These are phyloP conservation scores for Muricea muricata DNA, from an alignment of 92 coral and sea anemone species.

Conservation along the genomic window DNA sequence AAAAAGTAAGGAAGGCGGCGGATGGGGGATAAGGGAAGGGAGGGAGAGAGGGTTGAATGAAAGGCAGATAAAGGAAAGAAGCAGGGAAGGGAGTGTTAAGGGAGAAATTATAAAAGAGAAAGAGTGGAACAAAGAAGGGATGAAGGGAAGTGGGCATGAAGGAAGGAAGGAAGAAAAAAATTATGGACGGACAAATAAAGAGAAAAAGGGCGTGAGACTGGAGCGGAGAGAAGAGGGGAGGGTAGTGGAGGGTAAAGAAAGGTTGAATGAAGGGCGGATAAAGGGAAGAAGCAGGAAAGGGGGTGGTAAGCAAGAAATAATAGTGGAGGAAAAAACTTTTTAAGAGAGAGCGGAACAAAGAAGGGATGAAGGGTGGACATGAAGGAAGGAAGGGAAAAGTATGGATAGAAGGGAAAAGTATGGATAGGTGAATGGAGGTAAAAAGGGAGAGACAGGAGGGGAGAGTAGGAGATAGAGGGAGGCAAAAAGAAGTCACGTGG, in stretches of 20 bases:
- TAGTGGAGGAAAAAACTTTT: background rate
- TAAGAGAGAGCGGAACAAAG: background rate
- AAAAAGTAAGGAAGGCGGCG: slow-evolving; percentile 63
- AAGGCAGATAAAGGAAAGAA: background rate
- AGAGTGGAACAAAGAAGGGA: background rate
- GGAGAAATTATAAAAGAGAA: too few species aligned
- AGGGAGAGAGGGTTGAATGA: background rate
- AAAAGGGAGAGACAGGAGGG: slow-evolving; percentile 60
- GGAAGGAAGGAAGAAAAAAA: background rate
- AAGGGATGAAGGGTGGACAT: background rate
- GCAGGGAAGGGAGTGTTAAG: background rate
- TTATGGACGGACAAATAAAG: background rate
- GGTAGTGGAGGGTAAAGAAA: background rate
- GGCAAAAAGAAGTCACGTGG: too few species aligned
- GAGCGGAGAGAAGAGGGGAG: background rate
- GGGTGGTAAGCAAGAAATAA: background rate
- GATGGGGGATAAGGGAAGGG: background rate
- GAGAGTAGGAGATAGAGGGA: slow-evolving; percentile 50
- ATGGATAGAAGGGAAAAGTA: background rate
- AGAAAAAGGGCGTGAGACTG: background rate
- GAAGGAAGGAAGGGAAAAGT: background rate
- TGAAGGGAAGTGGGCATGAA: background rate
- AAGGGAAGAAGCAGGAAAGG: slow-evolving; percentile 36
- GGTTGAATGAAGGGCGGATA: background rate
- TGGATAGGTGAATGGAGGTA: background rate